A percentile compares a stretch with the other conserved stretches of the same genome.
These are phyloP conservation scores for Geotrypetes seraphini DNA, from an alignment of 2,797 vertebrate species.

Conservation along the genomic window DNA sequence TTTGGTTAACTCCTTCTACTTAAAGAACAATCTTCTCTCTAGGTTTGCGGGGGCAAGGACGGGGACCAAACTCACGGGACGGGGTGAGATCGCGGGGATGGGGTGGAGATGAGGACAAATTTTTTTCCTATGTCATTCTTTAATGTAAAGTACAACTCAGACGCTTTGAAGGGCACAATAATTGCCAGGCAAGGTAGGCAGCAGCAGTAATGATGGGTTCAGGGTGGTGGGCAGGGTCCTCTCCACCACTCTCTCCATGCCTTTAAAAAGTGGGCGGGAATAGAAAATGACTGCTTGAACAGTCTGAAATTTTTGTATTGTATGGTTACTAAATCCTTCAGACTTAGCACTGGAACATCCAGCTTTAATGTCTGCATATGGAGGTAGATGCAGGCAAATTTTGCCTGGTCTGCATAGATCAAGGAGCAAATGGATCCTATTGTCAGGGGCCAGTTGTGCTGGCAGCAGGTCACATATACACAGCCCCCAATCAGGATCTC, in stretches of 20 bases:
- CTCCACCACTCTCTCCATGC: constrained; percentile 52
- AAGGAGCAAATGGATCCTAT: constrained; percentile 73
- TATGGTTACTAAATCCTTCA: constrained; percentile 66
- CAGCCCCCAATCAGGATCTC: constrained; percentile 79
- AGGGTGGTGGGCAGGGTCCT: constrained; percentile 66
- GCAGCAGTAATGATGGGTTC: constrained; percentile 72
- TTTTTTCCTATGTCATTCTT: no score
- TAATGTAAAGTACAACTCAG: constrained; percentile 51
- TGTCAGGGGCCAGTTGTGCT: constrained; percentile 74
- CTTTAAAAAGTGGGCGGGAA: constrained; percentile 52
- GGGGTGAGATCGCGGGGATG: no score
- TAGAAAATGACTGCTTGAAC: constrained; percentile 32
- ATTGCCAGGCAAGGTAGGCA: constrained; percentile 81
- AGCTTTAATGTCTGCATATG: constrained; percentile 67
- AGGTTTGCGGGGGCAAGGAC: no score
- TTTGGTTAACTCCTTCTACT: no score
- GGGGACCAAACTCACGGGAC: no score
- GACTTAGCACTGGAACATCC: constrained; percentile 42
- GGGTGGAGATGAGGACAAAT: no score
- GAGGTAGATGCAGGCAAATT: constrained; percentile 57
- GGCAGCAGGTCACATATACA: constrained; percentile 68
- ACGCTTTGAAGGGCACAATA: constrained; percentile 62
- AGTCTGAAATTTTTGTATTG: constrained; percentile 68
- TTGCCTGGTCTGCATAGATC: constrained; percentile 51
- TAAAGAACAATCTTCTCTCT: no score